Base-by-base conservation (phyloP, 2,797 vertebrate genomes). In the Amblyraja radiata region DNA sequence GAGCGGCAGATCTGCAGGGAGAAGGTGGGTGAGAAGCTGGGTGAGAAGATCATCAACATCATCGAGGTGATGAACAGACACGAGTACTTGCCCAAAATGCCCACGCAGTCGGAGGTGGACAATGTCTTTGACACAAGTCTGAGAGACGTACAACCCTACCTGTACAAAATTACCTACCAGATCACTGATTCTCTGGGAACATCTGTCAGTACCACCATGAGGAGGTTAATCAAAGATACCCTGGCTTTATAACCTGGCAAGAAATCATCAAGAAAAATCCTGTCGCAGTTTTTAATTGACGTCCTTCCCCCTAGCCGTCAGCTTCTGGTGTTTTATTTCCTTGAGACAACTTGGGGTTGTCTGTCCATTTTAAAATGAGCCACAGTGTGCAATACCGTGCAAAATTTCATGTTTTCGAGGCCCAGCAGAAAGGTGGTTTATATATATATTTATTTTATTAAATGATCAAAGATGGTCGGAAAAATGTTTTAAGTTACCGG, bases 41-140 rank as follows among this genome's bases (percentile, higher is more conserved):
- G 98, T 0, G 99, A 99, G 97, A 99, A 99, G 96, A 97, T 99
- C 94, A 98, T 99, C 96, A 99, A 99, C 94, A 97, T 99, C 0
- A 98, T 99, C 9, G 99, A 99, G 95, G 99, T 99, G 94, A 99
- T 99, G 95, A 99, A 98, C 95, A 97, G 98, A 79, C 98, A 99
- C 0, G 99, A 99, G 93, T 99, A 99, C 95, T 96, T 99, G 94
- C 99, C 99, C 94, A 99, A 99, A 96, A 99, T 99, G 99, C 99
- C 99, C 95, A 99, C 98, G 0, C 98, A 99, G 95, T 99, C 98
- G 0, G 99, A 99, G 94, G 98, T 99, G 96, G 98, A 99, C 97
- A 99, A 99, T 2, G 99, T 99, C 86, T 99, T 99, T 0, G 98
- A 99, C 96, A 99, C 98, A 0, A 97, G 98, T 94, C 96, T 99